Conservation (phyloP, 2,113 vertebrate species). For the Lasiurus borealis region DNA sequence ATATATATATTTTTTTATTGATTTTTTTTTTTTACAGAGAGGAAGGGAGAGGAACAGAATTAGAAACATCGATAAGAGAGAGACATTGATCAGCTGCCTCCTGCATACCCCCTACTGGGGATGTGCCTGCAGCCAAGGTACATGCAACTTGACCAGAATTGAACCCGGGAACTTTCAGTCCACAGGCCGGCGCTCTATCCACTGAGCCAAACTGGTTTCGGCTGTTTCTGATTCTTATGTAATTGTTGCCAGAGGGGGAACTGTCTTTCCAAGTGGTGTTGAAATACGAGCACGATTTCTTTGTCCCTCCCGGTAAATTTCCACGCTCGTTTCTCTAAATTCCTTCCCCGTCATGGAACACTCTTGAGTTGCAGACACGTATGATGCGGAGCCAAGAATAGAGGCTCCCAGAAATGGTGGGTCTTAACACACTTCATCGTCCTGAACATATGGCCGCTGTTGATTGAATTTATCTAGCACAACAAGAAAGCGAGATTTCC, state of each 20-base stretch:
- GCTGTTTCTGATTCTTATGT: neutral
- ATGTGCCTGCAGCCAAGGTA: no score
- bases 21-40: no score
- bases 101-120: no score
- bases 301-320: neutral
- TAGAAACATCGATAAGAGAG: no score
- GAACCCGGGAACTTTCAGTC: no score
- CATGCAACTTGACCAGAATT: no score
- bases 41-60: no score
- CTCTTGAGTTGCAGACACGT: conserved; percentile 39
- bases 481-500: conserved; percentile 70
- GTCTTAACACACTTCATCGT: conserved; percentile 60
- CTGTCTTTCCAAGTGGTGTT: conserved; percentile 20
- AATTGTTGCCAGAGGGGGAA: neutral
- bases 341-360: neutral
- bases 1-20: no score
- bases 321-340: neutral
- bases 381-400: conserved; percentile 6
- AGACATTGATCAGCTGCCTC: no score
- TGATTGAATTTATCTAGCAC: conserved; percentile 68
- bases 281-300: conserved; percentile 11
- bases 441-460: conserved; percentile 65
- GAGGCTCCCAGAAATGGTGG: conserved; percentile 56
- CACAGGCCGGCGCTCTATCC: no score
- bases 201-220: no score